phyloP scores from a whole-genome alignment of 92 coral and sea anemone genomes.

The Porites rus region DNA sequence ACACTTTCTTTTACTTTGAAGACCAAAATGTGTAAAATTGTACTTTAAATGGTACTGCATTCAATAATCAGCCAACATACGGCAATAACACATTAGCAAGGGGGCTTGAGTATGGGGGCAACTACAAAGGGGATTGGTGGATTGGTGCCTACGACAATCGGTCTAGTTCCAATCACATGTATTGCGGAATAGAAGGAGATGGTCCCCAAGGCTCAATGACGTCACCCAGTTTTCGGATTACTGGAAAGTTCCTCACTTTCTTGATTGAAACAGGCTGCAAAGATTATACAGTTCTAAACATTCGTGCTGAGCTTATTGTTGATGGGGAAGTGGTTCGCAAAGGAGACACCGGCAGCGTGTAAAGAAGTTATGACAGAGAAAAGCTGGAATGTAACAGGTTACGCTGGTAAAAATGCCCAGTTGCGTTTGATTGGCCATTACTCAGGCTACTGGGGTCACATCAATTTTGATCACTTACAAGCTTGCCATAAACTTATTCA shows the following conservation, averaged over 20 bases:
- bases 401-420: conserved; percentile 35
- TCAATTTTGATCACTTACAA: conserved; percentile 57
- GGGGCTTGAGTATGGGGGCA: not conserved
- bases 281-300: not conserved
- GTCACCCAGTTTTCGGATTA: not conserved
- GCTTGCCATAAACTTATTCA: too few species aligned
- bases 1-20: too few species aligned
- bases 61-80: not conserved
- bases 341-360: conserved; percentile 19
- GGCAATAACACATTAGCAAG: not conserved
- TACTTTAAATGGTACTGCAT: not conserved
- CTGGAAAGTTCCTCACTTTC: not conserved
- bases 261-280: not conserved
- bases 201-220: not conserved
- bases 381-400: conserved; percentile 42
- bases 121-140: not conserved
- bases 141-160: not conserved
- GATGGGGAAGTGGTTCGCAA: conserved; percentile 1
- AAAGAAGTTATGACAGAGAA: conserved; percentile 18
- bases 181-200: not conserved
- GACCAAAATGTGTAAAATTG: too few species aligned
- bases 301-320: not conserved
- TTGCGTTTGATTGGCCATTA: conserved; percentile 36
- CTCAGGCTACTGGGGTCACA: conserved; percentile 51
- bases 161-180: not conserved